Percentiles rank a stretch among this genome's conserved stretches.
Evolutionary conservation across 1,140 invertebrate genomes (phyloP).

Genomic region (Procambarus clarkii): DNA sequence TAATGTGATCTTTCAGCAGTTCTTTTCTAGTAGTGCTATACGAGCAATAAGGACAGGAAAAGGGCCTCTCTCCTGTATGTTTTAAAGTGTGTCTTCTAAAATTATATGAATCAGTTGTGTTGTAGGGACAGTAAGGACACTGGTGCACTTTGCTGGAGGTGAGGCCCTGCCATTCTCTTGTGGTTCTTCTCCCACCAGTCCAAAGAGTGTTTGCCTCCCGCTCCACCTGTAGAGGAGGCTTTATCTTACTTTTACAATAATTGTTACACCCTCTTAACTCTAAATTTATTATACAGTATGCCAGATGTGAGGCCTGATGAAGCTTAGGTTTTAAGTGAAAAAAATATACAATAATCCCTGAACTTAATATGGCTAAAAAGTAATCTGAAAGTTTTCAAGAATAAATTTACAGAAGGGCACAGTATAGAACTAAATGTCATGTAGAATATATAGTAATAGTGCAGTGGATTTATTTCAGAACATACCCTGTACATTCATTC

Average conservation of each 20-base stretch:
- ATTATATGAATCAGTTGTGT: not conserved
- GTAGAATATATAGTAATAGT: no score
- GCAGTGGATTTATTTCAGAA: no score
- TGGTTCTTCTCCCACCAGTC: slow-evolving; percentile 8
- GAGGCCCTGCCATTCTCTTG: slow-evolving; percentile 35
- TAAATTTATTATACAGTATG: not conserved
- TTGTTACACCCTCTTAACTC: not conserved
- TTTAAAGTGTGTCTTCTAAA: slow-evolving; percentile 8
- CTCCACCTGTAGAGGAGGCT: slow-evolving; percentile 50
- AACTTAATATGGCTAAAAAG: not conserved
- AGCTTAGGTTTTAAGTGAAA: not conserved
- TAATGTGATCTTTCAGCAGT: slow-evolving; percentile 43
- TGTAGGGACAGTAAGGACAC: slow-evolving; percentile 5
- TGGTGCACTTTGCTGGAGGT: slow-evolving; percentile 7
- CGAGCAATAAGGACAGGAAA: slow-evolving; percentile 36
- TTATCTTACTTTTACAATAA: slow-evolving; percentile 28
- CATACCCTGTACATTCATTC: no score
- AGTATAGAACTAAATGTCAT: no score
- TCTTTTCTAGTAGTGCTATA: slow-evolving; percentile 31
- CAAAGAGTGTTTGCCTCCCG: slow-evolving; percentile 15
- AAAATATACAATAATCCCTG: not conserved
- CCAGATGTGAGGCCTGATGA: not conserved
- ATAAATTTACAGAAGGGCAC: not conserved
- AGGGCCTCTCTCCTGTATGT: slow-evolving; percentile 28
- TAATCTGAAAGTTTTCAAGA: not conserved